phyloP scores from a whole-genome alignment of 2,888 invertebrate species.

The Pterobdella sp. region DNA sequence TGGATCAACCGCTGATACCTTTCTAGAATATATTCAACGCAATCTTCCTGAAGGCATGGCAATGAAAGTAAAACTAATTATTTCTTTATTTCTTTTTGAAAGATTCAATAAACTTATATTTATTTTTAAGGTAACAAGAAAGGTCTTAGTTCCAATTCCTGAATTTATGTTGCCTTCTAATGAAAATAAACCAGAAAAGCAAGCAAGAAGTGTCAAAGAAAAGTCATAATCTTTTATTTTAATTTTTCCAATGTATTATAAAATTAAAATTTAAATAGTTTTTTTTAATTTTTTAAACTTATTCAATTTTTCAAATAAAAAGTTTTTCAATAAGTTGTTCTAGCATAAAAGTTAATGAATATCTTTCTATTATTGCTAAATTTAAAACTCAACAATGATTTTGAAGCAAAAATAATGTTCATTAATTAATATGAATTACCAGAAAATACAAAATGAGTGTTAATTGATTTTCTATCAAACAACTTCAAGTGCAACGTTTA shows the following conservation, averaged over 20 bases:
- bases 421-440: too few relatives aligned
- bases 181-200: neutral
- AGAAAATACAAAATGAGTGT: too few relatives aligned
- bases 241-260: neutral
- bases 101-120: neutral
- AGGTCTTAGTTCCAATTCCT: constrained; percentile 3
- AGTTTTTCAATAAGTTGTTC: too few relatives aligned
- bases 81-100: constrained; percentile 27
- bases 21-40: constrained; percentile 86
- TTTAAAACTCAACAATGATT: too few relatives aligned
- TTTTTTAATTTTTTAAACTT: neutral
- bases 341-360: too few relatives aligned
- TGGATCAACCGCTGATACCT: constrained; percentile 88
- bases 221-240: neutral
- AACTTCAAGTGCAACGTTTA: neutral
- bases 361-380: too few relatives aligned
- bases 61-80: constrained; percentile 69
- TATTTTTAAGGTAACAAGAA: constrained; percentile 3
- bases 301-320: too few relatives aligned
- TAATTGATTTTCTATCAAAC: too few relatives aligned
- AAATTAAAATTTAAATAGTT: neutral
- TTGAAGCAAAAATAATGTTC: too few relatives aligned
- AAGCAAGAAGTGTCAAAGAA: neutral
- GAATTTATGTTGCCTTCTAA: neutral
- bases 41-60: constrained; percentile 96